Evolutionary conservation across 2,113 vertebrate genomes (phyloP).

Genomic region (Scomber japonicus): DNA sequence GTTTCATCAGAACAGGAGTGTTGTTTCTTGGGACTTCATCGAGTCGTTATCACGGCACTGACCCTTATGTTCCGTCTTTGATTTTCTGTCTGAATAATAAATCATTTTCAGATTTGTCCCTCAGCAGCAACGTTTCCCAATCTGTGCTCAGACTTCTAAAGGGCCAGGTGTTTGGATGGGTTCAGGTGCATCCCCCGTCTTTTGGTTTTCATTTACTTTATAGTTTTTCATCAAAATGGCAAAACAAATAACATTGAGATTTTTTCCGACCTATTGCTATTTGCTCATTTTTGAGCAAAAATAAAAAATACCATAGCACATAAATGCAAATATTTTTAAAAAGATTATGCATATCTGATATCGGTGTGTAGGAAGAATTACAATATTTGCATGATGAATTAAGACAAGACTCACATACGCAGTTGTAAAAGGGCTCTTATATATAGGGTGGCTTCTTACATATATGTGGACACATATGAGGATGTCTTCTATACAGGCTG

Average conservation of each 20-base stretch:
- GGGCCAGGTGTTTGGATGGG: neutral
- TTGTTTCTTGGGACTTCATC: slow-evolving; percentile 23
- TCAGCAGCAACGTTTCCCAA: neutral
- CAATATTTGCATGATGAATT: neutral
- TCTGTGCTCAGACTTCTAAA: neutral
- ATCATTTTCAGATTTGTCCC: slow-evolving; percentile 34
- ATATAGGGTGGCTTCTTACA: neutral
- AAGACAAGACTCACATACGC: neutral
- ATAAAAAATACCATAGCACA: neutral
- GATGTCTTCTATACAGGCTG: neutral
- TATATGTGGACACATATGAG: neutral
- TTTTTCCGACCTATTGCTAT: neutral
- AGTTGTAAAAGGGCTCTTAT: neutral
- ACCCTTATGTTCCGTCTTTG: slow-evolving; percentile 45
- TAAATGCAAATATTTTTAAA: neutral
- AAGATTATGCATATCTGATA: neutral
- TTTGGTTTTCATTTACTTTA: neutral
- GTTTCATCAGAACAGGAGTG: neutral
- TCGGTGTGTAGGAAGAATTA: no score
- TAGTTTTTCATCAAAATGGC: neutral
- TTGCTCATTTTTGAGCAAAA: neutral
- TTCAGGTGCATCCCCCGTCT: neutral
- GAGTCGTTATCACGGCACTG: slow-evolving; percentile 27
- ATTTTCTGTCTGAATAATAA: slow-evolving; percentile 61
- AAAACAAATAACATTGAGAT: neutral